Evolutionary conservation across 1,140 invertebrate genomes (phyloP).

Genomic region (Augochlora pura): DNA sequence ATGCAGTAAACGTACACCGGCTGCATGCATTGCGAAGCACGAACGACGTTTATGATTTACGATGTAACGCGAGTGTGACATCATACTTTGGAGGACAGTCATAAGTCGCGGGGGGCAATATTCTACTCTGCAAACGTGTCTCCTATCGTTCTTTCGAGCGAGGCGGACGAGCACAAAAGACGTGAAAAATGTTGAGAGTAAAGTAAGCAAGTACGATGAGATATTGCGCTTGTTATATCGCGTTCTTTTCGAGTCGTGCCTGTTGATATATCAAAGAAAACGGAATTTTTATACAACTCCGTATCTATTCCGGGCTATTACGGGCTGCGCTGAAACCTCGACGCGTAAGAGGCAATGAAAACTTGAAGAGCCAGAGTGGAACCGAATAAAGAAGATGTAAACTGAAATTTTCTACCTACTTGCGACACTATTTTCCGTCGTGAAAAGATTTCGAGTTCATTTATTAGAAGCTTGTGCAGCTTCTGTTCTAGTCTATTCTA

Average conservation of each 20-base stretch:
- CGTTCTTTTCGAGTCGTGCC: constrained; percentile 17
- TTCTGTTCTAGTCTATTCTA: no score
- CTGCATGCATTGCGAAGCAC: background rate
- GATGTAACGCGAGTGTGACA: constrained; percentile 26
- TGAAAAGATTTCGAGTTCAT: no score
- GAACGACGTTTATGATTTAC: constrained; percentile 25
- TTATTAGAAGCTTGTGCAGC: no score
- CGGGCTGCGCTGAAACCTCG: no score
- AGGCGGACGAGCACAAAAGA: background rate
- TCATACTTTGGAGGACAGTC: background rate
- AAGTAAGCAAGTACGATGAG: constrained; percentile 27
- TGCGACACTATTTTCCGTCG: background rate
- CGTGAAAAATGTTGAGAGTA: background rate
- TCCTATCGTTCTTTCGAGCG: no score
- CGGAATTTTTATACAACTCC: constrained; percentile 1
- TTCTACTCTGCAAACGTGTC: background rate
- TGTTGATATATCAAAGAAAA: constrained; percentile 21
- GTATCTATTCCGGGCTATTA: background rate
- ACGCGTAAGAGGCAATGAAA: background rate
- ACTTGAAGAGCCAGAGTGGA: background rate
- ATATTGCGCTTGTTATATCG: constrained; percentile 32
- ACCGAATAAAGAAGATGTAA: background rate
- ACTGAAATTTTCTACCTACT: background rate
- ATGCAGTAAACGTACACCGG: background rate
- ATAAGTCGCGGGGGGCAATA: constrained; percentile 5